Base-by-base conservation (phyloP, 1,140 invertebrate genomes). In the Drosophila parabipectinata region DNA sequence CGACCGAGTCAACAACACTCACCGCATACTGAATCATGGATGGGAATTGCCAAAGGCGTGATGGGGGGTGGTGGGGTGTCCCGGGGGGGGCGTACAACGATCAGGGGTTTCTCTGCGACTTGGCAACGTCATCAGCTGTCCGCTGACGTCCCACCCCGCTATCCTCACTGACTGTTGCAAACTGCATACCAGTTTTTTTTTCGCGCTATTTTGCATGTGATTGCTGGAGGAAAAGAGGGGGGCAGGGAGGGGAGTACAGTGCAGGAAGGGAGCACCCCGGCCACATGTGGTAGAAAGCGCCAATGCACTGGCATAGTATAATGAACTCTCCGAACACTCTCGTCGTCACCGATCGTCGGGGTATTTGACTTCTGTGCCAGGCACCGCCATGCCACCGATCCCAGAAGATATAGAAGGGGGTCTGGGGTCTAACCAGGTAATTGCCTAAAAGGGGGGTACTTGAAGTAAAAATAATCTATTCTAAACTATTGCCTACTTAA, bases 151-250 rank as follows among this genome's bases (percentile, higher is more conserved):
- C 7, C 18, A 18, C 18, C 10, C 37, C n/a, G 14, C 12, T 5
- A 3, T 4, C 4, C 41, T 21, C 34, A 3, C 24, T n/a, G 28
- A 30, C 21, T 21, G 21, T 61, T 71, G 69, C 69, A 67, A 67
- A 62, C 79, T 81, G 78, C 80, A 79, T 84, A 79, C 81, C 81
- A 79, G 77, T 79, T 83, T 77, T 15, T 77, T 15, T 71, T 63
- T 78, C 76, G 76, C 64, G 80, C 76, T 83, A 83, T 83, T 83
- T 83, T 83, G 79, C 79, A 83, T 83, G 79, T 67, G 63, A 72
- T 51, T 26, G 18, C 39, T 61, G 53, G 51, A 15, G 15, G 51
- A 30, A 28, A 24, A 10, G 51, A 51, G 39, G 52, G 24, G 21
- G 21, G 21, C 21, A 21, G 21, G 21, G 21, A 18, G 18, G 18